Evolutionary conservation across 2,888 invertebrate species (phyloP).

Genomic region (Philereme transversata): DNA sequence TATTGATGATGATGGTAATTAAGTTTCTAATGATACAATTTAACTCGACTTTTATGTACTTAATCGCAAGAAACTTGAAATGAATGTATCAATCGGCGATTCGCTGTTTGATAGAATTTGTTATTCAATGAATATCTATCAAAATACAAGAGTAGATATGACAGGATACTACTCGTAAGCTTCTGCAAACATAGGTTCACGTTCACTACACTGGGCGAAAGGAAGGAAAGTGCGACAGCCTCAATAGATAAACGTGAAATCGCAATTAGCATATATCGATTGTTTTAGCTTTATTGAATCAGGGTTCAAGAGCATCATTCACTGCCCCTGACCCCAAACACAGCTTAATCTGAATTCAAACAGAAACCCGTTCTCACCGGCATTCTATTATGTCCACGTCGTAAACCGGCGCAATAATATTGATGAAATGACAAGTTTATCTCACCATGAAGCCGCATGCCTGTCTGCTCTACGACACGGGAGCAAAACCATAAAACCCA

Average conservation of each 20-base stretch:
- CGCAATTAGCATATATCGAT: conserved; percentile 66
- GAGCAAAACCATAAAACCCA: conserved; percentile 50
- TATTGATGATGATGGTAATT: too few species aligned
- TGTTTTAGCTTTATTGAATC: conserved; percentile 60
- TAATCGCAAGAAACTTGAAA: too few species aligned
- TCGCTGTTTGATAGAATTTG: too few species aligned
- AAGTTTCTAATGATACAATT: too few species aligned
- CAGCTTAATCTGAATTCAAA: conserved; percentile 41
- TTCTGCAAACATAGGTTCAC: too few species aligned
- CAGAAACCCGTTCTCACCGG: conserved; percentile 38
- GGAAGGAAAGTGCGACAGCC: conserved; percentile 65
- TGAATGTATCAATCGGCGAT: too few species aligned
- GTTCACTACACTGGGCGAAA: conserved; percentile 20
- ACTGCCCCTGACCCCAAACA: conserved; percentile 50
- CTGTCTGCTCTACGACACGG: conserved; percentile 22
- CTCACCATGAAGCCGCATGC: conserved; percentile 42
- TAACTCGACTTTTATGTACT: too few species aligned
- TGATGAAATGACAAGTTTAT: conserved; percentile 56
- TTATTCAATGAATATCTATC: too few species aligned
- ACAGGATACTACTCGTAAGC: too few species aligned
- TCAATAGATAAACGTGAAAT: conserved; percentile 62
- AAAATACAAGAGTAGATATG: too few species aligned
- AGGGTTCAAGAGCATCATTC: conserved; percentile 40
- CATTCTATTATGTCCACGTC: conserved; percentile 28
- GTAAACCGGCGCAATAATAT: conserved; percentile 12